Base-by-base conservation (phyloP, 2,113 vertebrate species). In the Phalacrocorax carbo region DNA sequence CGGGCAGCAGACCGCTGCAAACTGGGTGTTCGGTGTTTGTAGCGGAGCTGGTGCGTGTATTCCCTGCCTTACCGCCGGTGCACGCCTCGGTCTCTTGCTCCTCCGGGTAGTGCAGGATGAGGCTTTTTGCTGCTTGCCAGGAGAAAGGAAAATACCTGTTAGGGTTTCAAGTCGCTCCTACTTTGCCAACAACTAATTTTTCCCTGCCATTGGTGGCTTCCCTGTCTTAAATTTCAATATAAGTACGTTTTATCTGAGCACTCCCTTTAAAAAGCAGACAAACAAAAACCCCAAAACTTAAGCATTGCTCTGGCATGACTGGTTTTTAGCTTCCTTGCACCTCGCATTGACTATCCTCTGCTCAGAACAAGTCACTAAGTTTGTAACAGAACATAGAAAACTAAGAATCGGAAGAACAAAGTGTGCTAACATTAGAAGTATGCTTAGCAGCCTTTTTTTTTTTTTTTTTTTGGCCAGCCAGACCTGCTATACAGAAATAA, bases 21-120 rank as follows among this genome's bases (percentile, higher is more conserved):
- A 29, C 13, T 7, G 23, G 3, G 44, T 1, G 6, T 36, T 26
- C 5, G 8, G 15, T 21, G 25, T 7, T 19, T 1, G 36, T 0
- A 7, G 51, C 10, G 15, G 27, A 54, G 61, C 17, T 29, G 23
- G 10, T 16, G 71, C 11, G 3, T 1, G n/a, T 4, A 0, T 2
- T 32, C 49, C 18, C 40, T 9, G 44, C 62, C 20, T 4, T 1
- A 8, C 2, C 12, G 9, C 2, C 12, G 29, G 20, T 6, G 16
- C 13, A 2, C 4, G 20, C 29, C 48, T 14, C 15, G 2, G 27
- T 10, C 14, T 27, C 20, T 19, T 20, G 12, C 7, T 19, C n/a
- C 48, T 4, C 27, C 6, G 3, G 12, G 7, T 4, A 11, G 12
- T 0, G 73, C 42, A 5, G 30, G 9, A 8, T 21, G 9, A 29